phyloP scores from a whole-genome alignment of 1,140 invertebrate species.

The Oryctes rhinoceros region DNA sequence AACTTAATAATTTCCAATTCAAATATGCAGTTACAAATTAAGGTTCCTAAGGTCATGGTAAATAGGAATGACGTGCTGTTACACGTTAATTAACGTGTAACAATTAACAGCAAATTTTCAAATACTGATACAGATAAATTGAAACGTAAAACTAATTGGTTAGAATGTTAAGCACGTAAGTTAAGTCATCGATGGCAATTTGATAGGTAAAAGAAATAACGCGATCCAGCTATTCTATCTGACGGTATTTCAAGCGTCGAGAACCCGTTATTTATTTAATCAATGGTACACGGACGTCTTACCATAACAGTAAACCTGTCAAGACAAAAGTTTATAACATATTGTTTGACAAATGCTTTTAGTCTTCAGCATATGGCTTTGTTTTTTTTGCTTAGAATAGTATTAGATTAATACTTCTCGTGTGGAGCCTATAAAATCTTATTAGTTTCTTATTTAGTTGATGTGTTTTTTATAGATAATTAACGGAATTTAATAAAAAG shows the following conservation, averaged over 20 bases:
- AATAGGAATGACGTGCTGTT: no score
- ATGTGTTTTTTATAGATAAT: conserved; percentile 13
- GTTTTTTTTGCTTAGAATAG: background rate
- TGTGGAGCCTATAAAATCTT: background rate
- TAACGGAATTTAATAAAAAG: conserved; percentile 21
- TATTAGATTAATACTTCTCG: background rate
- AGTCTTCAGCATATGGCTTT: background rate
- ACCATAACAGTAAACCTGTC: background rate
- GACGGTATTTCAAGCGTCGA: background rate
- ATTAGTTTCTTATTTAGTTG: conserved; percentile 14
- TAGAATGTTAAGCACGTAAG: no score
- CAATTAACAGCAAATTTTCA: no score
- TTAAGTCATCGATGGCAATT: no score
- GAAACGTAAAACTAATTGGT: no score
- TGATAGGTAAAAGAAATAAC: no score
- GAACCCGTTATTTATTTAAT: conserved; percentile 15
- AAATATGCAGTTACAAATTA: no score
- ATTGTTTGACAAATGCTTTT: background rate
- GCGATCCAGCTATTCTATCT: no score
- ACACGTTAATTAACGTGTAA: no score
- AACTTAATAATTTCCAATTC: no score
- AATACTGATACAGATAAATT: no score
- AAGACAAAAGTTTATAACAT: background rate
- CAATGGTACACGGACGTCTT: background rate
- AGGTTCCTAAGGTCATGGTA: no score